A percentile compares a stretch with the other conserved stretches of the same genome.
Evolutionary conservation across 2,113 vertebrate genomes (phyloP).

Genomic region (Dinomys branickii): DNA sequence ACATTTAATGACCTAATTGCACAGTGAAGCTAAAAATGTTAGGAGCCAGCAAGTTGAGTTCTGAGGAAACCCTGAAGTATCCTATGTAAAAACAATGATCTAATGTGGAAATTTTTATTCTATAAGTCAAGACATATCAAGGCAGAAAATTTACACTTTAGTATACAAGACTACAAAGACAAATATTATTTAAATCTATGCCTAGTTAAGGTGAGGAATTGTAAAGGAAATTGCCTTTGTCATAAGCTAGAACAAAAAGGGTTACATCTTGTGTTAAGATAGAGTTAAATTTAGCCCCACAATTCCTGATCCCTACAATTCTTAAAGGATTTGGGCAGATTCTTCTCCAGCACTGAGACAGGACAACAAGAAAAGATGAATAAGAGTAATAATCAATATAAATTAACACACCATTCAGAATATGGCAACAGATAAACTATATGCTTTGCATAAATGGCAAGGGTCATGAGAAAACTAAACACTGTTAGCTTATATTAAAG

Average conservation of each 20-base stretch:
- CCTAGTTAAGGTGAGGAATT: neutral
- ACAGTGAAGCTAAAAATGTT: neutral
- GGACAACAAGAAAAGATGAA: neutral
- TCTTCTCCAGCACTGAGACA: neutral
- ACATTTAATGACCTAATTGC: neutral
- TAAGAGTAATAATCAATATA: neutral
- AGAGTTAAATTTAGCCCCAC: neutral
- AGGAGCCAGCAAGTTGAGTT: neutral
- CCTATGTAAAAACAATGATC: neutral
- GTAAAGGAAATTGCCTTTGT: neutral
- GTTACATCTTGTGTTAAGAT: accelerated
- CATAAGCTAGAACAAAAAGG: neutral
- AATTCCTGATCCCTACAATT: neutral
- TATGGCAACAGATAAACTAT: neutral
- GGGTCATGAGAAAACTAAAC: neutral
- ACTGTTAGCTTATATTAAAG: neutral
- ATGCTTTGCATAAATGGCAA: no score
- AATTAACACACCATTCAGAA: neutral
- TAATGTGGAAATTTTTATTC: neutral
- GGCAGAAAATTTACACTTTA: neutral
- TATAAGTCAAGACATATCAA: neutral
- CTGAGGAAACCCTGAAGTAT: neutral
- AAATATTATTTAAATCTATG: neutral
- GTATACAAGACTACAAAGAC: neutral
- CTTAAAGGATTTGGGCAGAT: no score